A percentile compares a stretch with the other conserved stretches of the same genome.
phyloP scores from a whole-genome alignment of 2,113 vertebrate species.

The Anarhynchus alexandrinus region DNA sequence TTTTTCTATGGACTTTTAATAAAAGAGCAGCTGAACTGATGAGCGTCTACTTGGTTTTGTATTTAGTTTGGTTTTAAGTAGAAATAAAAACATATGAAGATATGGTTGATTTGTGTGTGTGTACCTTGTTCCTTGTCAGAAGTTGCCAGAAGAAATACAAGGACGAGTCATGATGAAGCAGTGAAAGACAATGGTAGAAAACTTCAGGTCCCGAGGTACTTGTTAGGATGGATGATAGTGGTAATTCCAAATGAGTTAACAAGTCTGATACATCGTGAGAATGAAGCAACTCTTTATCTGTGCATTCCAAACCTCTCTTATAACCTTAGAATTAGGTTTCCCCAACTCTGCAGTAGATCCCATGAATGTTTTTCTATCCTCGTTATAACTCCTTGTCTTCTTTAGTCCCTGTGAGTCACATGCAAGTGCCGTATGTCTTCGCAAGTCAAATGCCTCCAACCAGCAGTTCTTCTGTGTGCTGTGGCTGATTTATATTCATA shows the following conservation, averaged over 20 bases:
- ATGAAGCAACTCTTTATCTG: neutral
- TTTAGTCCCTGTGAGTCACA: neutral
- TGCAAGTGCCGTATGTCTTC: neutral
- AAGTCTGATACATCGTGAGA: neutral
- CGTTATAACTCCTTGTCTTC: neutral
- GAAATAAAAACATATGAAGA: neutral
- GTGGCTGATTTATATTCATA: constrained; percentile 23
- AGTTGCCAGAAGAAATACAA: neutral
- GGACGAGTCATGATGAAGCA: neutral
- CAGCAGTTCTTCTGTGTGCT: neutral
- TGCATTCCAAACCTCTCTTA: neutral
- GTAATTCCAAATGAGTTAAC: neutral
- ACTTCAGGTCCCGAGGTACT: neutral
- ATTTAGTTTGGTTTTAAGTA: neutral
- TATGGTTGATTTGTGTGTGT: neutral
- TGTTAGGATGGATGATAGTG: neutral
- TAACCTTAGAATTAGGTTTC: neutral
- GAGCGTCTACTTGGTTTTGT: neutral
- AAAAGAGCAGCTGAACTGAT: neutral
- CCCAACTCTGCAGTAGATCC: neutral
- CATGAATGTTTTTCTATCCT: neutral
- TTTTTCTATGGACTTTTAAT: neutral
- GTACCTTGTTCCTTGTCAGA: neutral
- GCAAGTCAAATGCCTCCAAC: neutral
- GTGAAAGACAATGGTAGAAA: neutral